Base-by-base conservation (phyloP, 2,888 invertebrate genomes). In the Cyclophora punctaria region DNA sequence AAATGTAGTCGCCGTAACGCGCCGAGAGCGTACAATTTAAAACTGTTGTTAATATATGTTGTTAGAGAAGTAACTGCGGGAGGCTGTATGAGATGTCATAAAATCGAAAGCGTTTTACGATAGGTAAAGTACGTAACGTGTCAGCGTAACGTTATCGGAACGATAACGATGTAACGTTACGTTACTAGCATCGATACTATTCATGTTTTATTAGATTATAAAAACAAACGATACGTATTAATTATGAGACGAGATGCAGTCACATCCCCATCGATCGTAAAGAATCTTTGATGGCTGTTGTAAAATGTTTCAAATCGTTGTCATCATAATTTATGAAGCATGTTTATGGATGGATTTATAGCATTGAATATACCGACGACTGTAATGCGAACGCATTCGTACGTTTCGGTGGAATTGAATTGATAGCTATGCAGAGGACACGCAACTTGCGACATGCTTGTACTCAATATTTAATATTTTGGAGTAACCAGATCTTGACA, bases 271-370 rank as follows among this genome's bases (percentile, higher is more conserved):
- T 80, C 64, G 83, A 80, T 86, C 87, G 80, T 87, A 87, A 87
- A 87, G 78, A 71, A 78, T 74, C 73, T 82, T 87, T 87, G 80
- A 87, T 88, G 66, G 82, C 80, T 63, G 87, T 73, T 88, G 85
- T 88, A 87, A 88, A 88, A 88, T 81, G 80, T 77, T 81, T 85
- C 79, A 80, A 86, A 87, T 86, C 78, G 83, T 79, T 78, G 83
- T 80, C 83, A 73, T 86, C 83, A 88, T 86, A 87, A 87, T 87
- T 88, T 87, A 85, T 83, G 85, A 80, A 79, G 73, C 88, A 81
- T 87, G 83, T 86, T 87, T 86, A 88, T 84, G 81, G 82, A 75
- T 67, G 71, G 68, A 76, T 85, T 87, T 86, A 87, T 81, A 76
- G 71, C 74, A 5, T 37, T 5, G 37, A 37, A 20, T 20, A 20